Base-by-base conservation (phyloP, 2,113 vertebrate species). In the Lontra canadensis region DNA sequence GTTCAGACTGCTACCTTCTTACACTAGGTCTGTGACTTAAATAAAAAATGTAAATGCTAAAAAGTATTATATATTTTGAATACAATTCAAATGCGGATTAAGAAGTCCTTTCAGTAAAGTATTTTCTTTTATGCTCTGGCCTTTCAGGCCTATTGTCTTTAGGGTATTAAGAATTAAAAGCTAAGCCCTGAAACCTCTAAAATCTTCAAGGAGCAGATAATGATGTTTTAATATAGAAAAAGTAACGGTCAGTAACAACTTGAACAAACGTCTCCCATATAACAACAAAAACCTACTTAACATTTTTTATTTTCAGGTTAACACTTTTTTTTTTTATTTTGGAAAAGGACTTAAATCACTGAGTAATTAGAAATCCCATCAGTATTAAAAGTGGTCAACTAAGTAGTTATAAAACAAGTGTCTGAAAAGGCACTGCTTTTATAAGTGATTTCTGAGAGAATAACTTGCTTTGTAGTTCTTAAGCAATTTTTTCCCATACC, bases 61-160 rank as follows among this genome's bases (percentile, higher is more conserved):
- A 92, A 93, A 96, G 86, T 80, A 57, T 78, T 95, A 84, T 96
- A 93, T 97, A 97, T 96, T 97, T 98, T 98, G 65, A 98, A 57
- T 93, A 97, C 47, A 98, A 98, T 97, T 97, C 89, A 96, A 97
- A 98, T 97, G 83, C 0, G 25, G 44, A 94, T 97, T 67, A 79
- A 97, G 96, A 97, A 95, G 44, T 44, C 42, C 49, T 95, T 81
- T 98, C 95, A 96, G 42, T 93, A 88, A 98, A 97, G 93, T 81
- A 95, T 10, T 93, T 98, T 87, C 87, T 83, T 96, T 97, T 96
- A 89, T 97, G 31, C 34, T 97, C 29, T 59, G 44, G 97, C 63
- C 86, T 98, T 90, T 97, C 78, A 98, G 96, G 42, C 49, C 31
- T 94, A 21, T 96, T 98, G 94, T 97, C 92, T 97, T 97, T 65